Percentiles rank a stretch among this genome's conserved stretches.
phyloP scores from a whole-genome alignment of 1,140 invertebrate genomes.

The Zaprionus taronus region DNA sequence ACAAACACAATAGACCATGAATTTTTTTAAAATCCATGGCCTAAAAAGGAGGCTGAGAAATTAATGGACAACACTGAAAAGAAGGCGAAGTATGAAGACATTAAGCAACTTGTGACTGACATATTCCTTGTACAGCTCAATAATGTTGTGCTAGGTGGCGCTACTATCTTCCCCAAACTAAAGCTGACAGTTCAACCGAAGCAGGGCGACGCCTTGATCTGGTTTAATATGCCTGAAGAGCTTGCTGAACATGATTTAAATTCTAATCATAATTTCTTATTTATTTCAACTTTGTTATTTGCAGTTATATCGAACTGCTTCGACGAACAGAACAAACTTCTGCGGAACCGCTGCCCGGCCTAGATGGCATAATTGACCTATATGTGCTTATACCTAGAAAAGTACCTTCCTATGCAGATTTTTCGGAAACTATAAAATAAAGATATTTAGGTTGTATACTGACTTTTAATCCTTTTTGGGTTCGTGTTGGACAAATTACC shows the following conservation, averaged over 20 bases:
- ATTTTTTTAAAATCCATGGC: no score
- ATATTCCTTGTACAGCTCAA: conserved; percentile 21
- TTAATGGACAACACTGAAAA: conserved; percentile 15
- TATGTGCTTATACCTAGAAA: neutral
- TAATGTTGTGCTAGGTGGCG: conserved; percentile 52
- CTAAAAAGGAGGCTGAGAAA: no score
- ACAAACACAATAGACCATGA: no score
- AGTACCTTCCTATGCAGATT: no score
- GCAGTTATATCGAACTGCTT: conserved; percentile 55
- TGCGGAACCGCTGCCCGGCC: conserved; percentile 41
- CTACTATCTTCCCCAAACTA: conserved; percentile 51
- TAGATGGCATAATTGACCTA: neutral
- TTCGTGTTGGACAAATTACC: neutral
- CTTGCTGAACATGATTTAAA: conserved; percentile 25
- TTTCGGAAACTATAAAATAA: neutral
- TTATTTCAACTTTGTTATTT: neutral
- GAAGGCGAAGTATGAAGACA: conserved; percentile 24
- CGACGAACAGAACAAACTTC: conserved; percentile 20
- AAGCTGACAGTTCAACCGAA: conserved; percentile 34
- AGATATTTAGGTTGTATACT: neutral
- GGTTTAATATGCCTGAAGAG: conserved; percentile 44
- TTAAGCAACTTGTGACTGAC: conserved; percentile 21
- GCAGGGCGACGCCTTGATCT: conserved; percentile 44
- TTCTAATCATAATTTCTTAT: neutral
- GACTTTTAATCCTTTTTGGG: no score